phyloP scores from a whole-genome alignment of 2,113 vertebrate genomes.

The Copsychus sechellarum region DNA sequence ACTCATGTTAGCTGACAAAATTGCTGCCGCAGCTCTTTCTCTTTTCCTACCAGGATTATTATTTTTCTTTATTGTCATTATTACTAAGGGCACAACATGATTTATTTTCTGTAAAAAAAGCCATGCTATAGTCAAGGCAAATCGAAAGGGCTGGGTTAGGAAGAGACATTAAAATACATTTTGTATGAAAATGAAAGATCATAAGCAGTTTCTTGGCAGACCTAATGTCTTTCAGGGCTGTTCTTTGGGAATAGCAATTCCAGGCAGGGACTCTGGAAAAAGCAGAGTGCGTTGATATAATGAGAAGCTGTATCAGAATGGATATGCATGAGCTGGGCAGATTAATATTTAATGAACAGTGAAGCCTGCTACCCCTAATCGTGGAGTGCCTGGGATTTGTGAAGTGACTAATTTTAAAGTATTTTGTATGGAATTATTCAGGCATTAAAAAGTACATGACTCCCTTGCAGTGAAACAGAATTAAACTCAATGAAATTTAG shows the following conservation, averaged over 20 bases:
- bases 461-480: not conserved
- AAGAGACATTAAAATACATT: not conserved
- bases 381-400: slow-evolving; percentile 41
- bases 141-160: not conserved
- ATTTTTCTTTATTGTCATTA: not conserved
- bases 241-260: slow-evolving; percentile 37
- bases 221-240: not conserved
- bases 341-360: slow-evolving; percentile 57
- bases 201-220: slow-evolving; percentile 12
- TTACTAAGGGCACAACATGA: not conserved
- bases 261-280: slow-evolving; percentile 18
- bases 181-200: slow-evolving; percentile 18
- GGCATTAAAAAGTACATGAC: not conserved
- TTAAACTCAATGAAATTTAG: not conserved
- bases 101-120: slow-evolving; percentile 17
- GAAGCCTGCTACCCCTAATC: slow-evolving; percentile 46
- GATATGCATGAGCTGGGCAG: not conserved
- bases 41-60: not conserved
- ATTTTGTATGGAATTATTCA: slow-evolving; percentile 52
- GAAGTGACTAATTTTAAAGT: slow-evolving; percentile 45
- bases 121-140: not conserved
- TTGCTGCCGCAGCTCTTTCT: not conserved
- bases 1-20: not conserved
- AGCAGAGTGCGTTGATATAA: not conserved
- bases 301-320: not conserved